Evolutionary conservation across 2,113 vertebrate genomes (phyloP).

Genomic region (Planiliza haematocheilus): DNA sequence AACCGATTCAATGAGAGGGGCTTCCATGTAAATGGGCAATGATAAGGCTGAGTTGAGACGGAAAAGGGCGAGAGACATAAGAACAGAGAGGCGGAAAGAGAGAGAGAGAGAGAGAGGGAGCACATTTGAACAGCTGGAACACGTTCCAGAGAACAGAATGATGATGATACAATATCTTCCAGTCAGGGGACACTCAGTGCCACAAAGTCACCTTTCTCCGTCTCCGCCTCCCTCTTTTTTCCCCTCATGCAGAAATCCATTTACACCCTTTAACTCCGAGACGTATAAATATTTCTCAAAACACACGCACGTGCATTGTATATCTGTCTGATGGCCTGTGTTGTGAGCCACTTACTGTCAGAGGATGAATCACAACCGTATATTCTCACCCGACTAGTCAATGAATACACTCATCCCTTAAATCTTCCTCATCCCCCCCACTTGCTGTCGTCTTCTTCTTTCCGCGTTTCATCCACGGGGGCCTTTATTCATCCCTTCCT

Average conservation of each 20-base stretch:
- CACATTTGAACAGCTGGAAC: slow-evolving; percentile 33
- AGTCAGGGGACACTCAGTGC: slow-evolving; percentile 52
- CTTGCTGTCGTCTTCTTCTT: slow-evolving; percentile 40
- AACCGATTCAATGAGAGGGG: slow-evolving; percentile 67
- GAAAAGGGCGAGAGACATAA: slow-evolving; percentile 27
- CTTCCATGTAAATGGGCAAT: slow-evolving; percentile 58
- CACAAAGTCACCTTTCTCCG: slow-evolving; percentile 68
- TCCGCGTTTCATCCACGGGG: slow-evolving; percentile 36
- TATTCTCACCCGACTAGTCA: slow-evolving; percentile 53
- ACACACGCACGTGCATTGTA: slow-evolving; percentile 39
- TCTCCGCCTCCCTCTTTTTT: slow-evolving; percentile 30
- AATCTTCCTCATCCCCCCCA: slow-evolving; percentile 45
- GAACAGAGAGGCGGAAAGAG: background rate
- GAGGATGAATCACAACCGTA: slow-evolving; percentile 61
- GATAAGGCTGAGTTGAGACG: slow-evolving; percentile 62
- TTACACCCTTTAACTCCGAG: slow-evolving; percentile 63
- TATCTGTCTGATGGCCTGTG: slow-evolving; percentile 47
- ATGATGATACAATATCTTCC: slow-evolving; percentile 72
- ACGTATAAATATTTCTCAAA: slow-evolving; percentile 56
- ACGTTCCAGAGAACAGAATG: slow-evolving; percentile 68
- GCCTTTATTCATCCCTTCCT: slow-evolving; percentile 61
- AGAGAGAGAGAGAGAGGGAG: background rate
- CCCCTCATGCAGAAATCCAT: slow-evolving; percentile 60
- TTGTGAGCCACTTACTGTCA: slow-evolving; percentile 66
- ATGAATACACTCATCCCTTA: slow-evolving; percentile 64